Conservation (phyloP, 1,140 invertebrate genomes). For the Chymomyza costata region DNA sequence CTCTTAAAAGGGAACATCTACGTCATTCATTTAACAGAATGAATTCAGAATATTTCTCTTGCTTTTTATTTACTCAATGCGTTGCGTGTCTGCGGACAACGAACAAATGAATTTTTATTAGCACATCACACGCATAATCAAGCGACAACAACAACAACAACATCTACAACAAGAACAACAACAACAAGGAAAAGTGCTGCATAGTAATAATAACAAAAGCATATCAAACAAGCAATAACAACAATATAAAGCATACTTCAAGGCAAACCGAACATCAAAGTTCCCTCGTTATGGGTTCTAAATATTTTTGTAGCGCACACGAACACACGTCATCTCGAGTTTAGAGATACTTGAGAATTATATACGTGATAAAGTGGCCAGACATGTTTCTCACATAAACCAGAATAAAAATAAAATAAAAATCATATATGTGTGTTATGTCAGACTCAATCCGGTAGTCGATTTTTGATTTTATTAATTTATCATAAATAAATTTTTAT, state of each 20-base stretch:
- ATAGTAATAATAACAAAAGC: slow-evolving; percentile 6
- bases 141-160: slow-evolving; percentile 10
- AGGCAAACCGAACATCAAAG: slow-evolving; percentile 29
- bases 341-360: slow-evolving; percentile 46
- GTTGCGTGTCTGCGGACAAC: slow-evolving; percentile 7
- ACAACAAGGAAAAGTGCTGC: too few species aligned
- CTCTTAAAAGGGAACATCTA: too few species aligned
- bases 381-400: slow-evolving; percentile 39
- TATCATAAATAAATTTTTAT: too few species aligned
- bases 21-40: too few species aligned
- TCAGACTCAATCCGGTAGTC: too few species aligned
- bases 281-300: not conserved
- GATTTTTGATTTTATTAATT: too few species aligned
- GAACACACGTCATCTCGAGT: slow-evolving; percentile 1
- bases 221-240: slow-evolving; percentile 59
- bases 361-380: slow-evolving; percentile 64
- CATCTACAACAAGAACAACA: slow-evolving; percentile 31
- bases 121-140: slow-evolving; percentile 49
- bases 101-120: slow-evolving; percentile 66
- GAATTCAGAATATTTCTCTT: too few species aligned
- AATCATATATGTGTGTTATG: too few species aligned
- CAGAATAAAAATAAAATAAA: too few species aligned
- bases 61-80: slow-evolving; percentile 24
- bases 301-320: too few species aligned
- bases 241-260: slow-evolving; percentile 49